Evolutionary conservation across 92 coral and sea anemone species (phyloP).

Genomic region (Hydrozoanthus gracilis): DNA sequence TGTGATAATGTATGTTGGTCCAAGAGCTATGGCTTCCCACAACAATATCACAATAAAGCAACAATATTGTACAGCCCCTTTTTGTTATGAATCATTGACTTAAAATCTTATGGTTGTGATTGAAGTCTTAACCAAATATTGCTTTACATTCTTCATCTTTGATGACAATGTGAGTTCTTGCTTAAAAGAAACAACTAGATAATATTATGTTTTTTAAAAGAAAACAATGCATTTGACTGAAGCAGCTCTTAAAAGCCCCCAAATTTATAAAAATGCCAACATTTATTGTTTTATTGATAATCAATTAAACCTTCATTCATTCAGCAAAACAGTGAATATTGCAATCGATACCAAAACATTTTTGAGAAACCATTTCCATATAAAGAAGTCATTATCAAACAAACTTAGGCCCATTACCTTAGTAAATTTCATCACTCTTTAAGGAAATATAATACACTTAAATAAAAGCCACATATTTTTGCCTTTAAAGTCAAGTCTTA

Average conservation of each 20-base stretch:
- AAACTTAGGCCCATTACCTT: background rate
- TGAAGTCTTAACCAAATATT: background rate
- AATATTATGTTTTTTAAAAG: no score
- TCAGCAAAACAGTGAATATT: background rate
- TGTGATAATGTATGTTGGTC: no score
- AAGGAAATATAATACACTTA: background rate
- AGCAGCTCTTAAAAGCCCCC: background rate
- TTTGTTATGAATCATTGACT: background rate
- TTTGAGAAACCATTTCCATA: background rate
- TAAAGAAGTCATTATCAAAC: background rate
- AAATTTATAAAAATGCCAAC: background rate
- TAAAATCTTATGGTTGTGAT: background rate
- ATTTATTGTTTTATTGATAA: no score
- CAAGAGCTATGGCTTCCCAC: no score
- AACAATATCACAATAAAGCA: background rate
- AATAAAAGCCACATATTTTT: background rate
- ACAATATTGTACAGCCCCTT: background rate
- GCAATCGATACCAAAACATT: background rate
- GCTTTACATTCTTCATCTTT: background rate
- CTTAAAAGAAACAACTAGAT: no score
- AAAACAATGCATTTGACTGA: no score
- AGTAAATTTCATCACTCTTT: background rate
- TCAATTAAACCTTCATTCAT: background rate
- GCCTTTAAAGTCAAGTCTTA: background rate
- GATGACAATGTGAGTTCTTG: no score